Percentiles rank a stretch among this genome's conserved stretches.
Conservation (phyloP, 2,797 vertebrate genomes). For the Rhabdophis nuchalis region DNA sequence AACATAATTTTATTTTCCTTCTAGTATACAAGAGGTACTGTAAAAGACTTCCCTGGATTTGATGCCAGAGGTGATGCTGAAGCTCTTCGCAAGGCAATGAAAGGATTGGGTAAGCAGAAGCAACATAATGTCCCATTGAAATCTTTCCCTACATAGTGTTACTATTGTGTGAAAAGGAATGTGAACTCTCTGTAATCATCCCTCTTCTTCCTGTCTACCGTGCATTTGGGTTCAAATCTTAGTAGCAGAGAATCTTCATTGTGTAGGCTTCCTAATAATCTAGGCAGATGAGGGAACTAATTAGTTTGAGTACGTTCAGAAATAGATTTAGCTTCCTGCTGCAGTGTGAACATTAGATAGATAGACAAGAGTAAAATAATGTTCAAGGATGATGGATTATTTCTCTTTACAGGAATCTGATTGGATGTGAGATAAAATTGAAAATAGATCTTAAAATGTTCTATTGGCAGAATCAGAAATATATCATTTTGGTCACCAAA, state of each 20-base stretch:
- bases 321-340: background rate
- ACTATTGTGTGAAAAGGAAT: background rate
- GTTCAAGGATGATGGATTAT: background rate
- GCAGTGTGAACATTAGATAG: background rate
- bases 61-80: conserved; percentile 89
- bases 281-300: background rate
- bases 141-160: background rate
- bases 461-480: background rate
- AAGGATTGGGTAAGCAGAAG: conserved; percentile 84
- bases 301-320: background rate
- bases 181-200: background rate
- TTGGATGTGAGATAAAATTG: background rate
- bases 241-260: background rate
- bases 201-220: background rate
- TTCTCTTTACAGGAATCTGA: background rate
- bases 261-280: background rate
- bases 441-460: background rate
- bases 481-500: background rate
- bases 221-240: background rate
- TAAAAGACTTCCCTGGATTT: conserved; percentile 82
- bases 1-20: background rate
- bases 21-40: conserved; percentile 64
- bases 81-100: conserved; percentile 90
- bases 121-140: background rate
- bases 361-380: background rate